Evolutionary conservation across 2,113 vertebrate species (phyloP), one percentile per base, ranked within the genome.

Genomic region (Limanda limanda): DNA sequence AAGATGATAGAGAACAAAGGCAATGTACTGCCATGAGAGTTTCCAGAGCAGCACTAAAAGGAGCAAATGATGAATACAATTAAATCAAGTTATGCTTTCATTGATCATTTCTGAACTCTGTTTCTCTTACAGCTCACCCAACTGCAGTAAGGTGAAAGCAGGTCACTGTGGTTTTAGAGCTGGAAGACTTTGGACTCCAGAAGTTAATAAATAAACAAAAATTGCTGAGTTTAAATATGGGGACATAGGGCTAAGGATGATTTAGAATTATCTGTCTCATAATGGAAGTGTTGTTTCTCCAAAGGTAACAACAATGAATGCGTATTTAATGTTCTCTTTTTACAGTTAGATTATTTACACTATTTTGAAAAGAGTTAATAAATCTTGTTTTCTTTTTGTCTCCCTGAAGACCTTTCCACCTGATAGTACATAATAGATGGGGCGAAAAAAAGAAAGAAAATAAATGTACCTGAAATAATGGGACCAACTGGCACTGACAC

Each of bases 1-100:
- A 86, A 86, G 78, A 88, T 84, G 79, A 67, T 21, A 35, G 60
- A 79, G 84, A 90, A 84, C 85, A 90, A 91, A 91, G 79, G 71
- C 81, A 81, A 35, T n/a, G 24, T 71, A 70, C 59, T 63, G 51
- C 35, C 68, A 77, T 13, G 60, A 85, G 76, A 52, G 64, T 71
- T 84, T 72, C 47, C 60, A 62, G 56, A 64, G 48, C 62, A 60
- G 58, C 56, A 20, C 57, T 48, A 54, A 83, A 83, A 71, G 61
- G 65, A 88, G 37, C n/a, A 62, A 48, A 71, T 64, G 58, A 52
- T 68, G 60, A 84, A 75, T 52, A 82, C 40, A 71, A 78, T 62
- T 15, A 55, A 72, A 59, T 71, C 37, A 71, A 84, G 35, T 74
- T 2, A 66, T 31, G 45, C 63, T 42, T 25, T 79, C 48, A 72